Evolutionary conservation across 2,888 invertebrate genomes (phyloP).

Genomic region (Drosophila leonis): DNA sequence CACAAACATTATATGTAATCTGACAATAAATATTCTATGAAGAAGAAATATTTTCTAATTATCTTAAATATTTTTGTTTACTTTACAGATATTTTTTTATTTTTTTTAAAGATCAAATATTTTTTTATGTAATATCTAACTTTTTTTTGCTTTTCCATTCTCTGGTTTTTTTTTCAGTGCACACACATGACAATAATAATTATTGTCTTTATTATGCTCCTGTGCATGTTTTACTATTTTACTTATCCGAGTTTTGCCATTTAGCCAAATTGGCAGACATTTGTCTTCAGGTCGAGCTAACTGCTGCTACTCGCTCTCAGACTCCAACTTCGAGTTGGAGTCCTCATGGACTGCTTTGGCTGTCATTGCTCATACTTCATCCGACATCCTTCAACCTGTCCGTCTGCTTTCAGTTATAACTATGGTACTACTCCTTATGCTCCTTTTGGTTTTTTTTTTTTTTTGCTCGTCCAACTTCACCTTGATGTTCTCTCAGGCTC

Average conservation of each 20-base stretch:
- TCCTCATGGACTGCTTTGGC: slow-evolving; percentile 26
- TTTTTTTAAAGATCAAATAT: too few species aligned
- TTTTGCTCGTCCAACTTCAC: slow-evolving; percentile 33
- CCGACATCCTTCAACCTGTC: slow-evolving; percentile 16
- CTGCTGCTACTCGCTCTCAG: slow-evolving; percentile 14
- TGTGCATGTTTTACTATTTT: slow-evolving; percentile 70
- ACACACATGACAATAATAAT: slow-evolving; percentile 78
- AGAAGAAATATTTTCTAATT: too few species aligned
- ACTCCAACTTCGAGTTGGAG: neutral
- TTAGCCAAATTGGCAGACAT: slow-evolving; percentile 81
- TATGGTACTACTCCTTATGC: slow-evolving; percentile 25
- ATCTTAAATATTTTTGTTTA: too few species aligned
- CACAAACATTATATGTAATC: too few species aligned
- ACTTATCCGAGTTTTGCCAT: slow-evolving; percentile 73
- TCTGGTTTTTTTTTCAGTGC: slow-evolving; percentile 17
- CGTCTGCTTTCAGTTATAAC: slow-evolving; percentile 33
- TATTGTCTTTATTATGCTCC: slow-evolving; percentile 80
- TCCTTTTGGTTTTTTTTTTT: neutral
- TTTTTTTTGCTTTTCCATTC: too few species aligned
- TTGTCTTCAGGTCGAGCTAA: slow-evolving; percentile 62
- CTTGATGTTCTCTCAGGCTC: slow-evolving; percentile 46
- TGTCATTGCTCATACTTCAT: slow-evolving; percentile 34
- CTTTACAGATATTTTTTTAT: too few species aligned
- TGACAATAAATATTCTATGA: too few species aligned
- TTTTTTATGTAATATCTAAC: neutral